Evolutionary conservation across 2,888 invertebrate genomes (phyloP).

Genomic region (Pemphredon lugubris): DNA sequence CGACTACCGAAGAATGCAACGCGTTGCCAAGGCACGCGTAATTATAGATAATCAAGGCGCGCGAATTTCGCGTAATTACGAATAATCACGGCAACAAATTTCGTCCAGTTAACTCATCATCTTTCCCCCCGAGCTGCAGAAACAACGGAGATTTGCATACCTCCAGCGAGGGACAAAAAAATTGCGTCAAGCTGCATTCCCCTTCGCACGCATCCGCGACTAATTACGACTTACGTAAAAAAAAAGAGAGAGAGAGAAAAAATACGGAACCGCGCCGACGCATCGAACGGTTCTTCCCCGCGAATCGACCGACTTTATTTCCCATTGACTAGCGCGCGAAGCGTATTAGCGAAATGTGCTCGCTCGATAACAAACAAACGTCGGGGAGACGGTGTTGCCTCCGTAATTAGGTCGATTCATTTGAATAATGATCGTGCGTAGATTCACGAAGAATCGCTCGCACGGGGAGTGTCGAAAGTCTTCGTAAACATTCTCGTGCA

Average conservation of each 20-base stretch:
- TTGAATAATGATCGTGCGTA: slow-evolving; percentile 28
- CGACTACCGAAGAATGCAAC: no score
- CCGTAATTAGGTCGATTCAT: slow-evolving; percentile 27
- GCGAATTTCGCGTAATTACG: slow-evolving; percentile 11
- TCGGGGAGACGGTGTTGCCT: no score
- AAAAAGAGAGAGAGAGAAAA: slow-evolving; percentile 10
- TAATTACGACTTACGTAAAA: slow-evolving; percentile 43
- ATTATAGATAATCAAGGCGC: slow-evolving; percentile 7
- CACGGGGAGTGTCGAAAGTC: background rate
- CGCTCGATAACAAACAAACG: no score
- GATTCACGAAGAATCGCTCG: background rate
- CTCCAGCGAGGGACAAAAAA: background rate
- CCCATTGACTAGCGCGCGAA: slow-evolving; percentile 15
- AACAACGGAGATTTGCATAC: no score
- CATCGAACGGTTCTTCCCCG: slow-evolving; percentile 36
- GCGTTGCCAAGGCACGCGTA: background rate
- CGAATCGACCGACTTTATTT: slow-evolving; percentile 17
- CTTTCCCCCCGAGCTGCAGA: background rate
- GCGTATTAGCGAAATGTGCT: no score
- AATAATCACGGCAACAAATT: slow-evolving; percentile 1
- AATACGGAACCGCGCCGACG: slow-evolving; percentile 9
- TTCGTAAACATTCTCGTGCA: background rate
- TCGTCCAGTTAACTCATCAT: background rate
- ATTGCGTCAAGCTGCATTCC: slow-evolving; percentile 38
- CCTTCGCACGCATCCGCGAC: slow-evolving; percentile 38